A percentile compares a stretch with the other conserved stretches of the same genome.
phyloP scores from a whole-genome alignment of 2,113 vertebrate species.

The Calonectris borealis region DNA sequence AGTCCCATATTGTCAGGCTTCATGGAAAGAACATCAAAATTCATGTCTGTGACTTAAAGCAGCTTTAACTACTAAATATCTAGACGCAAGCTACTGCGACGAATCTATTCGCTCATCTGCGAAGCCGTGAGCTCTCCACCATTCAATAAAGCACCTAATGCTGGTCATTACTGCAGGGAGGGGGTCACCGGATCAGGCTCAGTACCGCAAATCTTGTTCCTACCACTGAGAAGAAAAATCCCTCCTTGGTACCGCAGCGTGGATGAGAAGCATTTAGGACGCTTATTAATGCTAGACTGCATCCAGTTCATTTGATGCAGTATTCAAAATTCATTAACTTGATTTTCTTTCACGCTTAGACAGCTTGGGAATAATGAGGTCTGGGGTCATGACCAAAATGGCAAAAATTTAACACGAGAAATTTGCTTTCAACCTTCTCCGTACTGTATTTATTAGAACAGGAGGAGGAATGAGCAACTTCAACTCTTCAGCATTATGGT shows the following conservation, averaged over 20 bases:
- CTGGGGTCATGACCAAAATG: background rate
- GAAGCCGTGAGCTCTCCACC: background rate
- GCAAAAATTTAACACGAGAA: background rate
- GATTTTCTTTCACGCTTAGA: constrained; percentile 43
- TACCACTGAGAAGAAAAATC: background rate
- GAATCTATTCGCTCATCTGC: background rate
- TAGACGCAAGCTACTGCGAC: background rate
- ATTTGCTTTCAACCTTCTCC: background rate
- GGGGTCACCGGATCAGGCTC: background rate
- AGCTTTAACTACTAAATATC: background rate
- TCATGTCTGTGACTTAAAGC: background rate
- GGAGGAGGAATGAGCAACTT: background rate
- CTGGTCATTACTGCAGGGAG: background rate
- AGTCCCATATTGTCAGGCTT: background rate
- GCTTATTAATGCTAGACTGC: constrained; percentile 24
- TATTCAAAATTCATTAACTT: constrained; percentile 56
- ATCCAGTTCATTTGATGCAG: background rate
- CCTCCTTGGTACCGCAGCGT: background rate
- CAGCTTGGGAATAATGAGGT: constrained; percentile 33
- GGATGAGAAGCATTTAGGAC: background rate
- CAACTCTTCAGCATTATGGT: background rate
- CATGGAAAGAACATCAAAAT: background rate
- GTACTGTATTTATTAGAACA: background rate
- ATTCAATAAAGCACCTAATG: background rate
- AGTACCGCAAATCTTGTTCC: background rate